Base-by-base conservation (phyloP, 2,113 vertebrate species). In the Ursus arctos region DNA sequence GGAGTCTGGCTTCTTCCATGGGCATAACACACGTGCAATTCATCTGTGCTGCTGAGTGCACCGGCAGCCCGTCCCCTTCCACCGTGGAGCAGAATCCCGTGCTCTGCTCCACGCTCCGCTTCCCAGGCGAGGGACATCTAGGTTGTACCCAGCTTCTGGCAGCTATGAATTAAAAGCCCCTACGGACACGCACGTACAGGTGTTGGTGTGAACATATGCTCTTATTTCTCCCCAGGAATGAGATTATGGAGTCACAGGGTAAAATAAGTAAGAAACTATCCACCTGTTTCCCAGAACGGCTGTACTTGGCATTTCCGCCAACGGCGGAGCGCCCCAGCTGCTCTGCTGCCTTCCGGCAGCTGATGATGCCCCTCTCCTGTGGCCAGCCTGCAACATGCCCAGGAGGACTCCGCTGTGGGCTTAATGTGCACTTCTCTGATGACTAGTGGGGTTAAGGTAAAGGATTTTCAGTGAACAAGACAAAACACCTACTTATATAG, bases 31-130 rank as follows among this genome's bases (percentile, higher is more conserved):
- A 24, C 0, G 0, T 8, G 47, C 33, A 40, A 31, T 1, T 28
- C n/a, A 3, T 4, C 65, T 5, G 0, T 1, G 47, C 18, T 3
- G 16, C 0, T 2, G 4, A 3, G 43, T 0, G 2, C 3, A 0
- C 1, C 3, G 0, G 33, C 6, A 11, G 7, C 0, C 57, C 2
- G 1, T 4, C 12, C 18, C 31, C 24, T 43, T 36, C 55, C 40
- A 15, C 33, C 4, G 24, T 2, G 19, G 1, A 19, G 24, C 4
- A 24, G 40, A 0, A 4, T 5, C 22, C 67, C 24, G 16, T 0
- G 0, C 22, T 19, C 33, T 26, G 22, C 11, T 19, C 7, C 77
- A n/a, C 28, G 33, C 53, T 43, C 26, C 4, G 7, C 9, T 88
- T 53, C 49, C 51, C 53, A 40, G 28, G 0, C 2, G 6, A 63